These are phyloP conservation scores for Naja naja DNA, from an alignment of 2,113 vertebrate species.

Conservation along the genomic window DNA sequence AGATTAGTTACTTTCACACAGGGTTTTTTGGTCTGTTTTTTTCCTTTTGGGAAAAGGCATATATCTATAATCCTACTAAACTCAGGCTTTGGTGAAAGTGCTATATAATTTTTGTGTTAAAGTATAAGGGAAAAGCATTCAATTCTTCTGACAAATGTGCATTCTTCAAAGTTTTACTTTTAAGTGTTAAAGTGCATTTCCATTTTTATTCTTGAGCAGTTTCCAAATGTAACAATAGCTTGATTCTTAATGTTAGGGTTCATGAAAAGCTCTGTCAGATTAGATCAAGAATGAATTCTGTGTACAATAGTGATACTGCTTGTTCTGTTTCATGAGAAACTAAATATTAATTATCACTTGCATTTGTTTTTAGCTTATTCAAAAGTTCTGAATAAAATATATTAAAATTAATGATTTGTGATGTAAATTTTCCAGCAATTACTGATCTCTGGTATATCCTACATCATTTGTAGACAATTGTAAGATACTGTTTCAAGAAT, in stretches of 20 bases:
- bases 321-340: slow-evolving; percentile 70
- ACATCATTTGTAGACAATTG: slow-evolving; percentile 74
- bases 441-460: slow-evolving; percentile 74
- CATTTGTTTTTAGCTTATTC: slow-evolving; percentile 70
- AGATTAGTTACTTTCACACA: slow-evolving; percentile 58
- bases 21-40: slow-evolving; percentile 32
- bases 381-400: slow-evolving; percentile 74
- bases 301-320: slow-evolving; percentile 61
- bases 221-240: slow-evolving; percentile 60
- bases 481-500: slow-evolving; percentile 76
- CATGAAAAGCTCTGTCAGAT: slow-evolving; percentile 49
- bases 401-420: slow-evolving; percentile 72
- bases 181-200: slow-evolving; percentile 55
- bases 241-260: slow-evolving; percentile 58
- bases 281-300: slow-evolving; percentile 64
- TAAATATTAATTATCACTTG: slow-evolving; percentile 74
- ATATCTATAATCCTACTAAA: slow-evolving; percentile 66
- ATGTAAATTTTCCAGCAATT: slow-evolving; percentile 73
- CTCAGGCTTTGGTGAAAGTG: slow-evolving; percentile 77
- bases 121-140: slow-evolving; percentile 68
- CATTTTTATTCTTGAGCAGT: slow-evolving; percentile 62
- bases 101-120: slow-evolving; percentile 73
- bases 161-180: slow-evolving; percentile 63
- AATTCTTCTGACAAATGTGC: slow-evolving; percentile 60
- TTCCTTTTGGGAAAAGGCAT: slow-evolving; percentile 48